A percentile compares a stretch with the other conserved stretches of the same genome.
Conservation (phyloP, 1,140 invertebrate species). For the Maconellicoccus hirsutus region DNA sequence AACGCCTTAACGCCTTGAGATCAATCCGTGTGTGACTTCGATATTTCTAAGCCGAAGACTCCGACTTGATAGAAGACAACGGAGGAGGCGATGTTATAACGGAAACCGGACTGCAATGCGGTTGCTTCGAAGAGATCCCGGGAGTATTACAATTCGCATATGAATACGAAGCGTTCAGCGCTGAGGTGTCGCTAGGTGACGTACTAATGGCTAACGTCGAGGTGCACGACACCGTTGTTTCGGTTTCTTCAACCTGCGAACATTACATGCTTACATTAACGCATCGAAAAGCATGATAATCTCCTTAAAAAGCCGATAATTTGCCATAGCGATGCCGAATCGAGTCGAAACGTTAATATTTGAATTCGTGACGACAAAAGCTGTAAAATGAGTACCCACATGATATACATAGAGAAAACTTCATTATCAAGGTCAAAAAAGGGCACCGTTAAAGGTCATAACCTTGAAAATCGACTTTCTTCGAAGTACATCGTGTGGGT, state of each 20-base stretch:
- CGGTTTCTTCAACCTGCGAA: background rate
- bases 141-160: background rate
- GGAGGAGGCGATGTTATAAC: constrained; percentile 32
- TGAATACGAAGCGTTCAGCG: background rate
- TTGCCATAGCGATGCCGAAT: too few species aligned
- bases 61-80: background rate
- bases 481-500: too few species aligned
- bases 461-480: too few species aligned
- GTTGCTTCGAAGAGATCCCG: constrained; percentile 12
- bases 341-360: too few species aligned
- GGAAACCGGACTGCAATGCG: constrained; percentile 31
- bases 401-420: too few species aligned
- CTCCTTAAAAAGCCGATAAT: too few species aligned
- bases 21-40: background rate
- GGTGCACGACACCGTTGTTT: too few species aligned
- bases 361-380: too few species aligned
- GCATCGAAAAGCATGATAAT: too few species aligned
- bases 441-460: too few species aligned
- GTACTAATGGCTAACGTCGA: background rate
- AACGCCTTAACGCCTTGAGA: background rate
- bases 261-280: background rate
- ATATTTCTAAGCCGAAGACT: background rate
- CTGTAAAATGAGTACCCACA: too few species aligned
- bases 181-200: background rate
- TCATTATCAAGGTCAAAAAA: too few species aligned